These are phyloP conservation scores for Malacoraja senta DNA, from an alignment of 2,797 vertebrate genomes.

Conservation along the genomic window DNA sequence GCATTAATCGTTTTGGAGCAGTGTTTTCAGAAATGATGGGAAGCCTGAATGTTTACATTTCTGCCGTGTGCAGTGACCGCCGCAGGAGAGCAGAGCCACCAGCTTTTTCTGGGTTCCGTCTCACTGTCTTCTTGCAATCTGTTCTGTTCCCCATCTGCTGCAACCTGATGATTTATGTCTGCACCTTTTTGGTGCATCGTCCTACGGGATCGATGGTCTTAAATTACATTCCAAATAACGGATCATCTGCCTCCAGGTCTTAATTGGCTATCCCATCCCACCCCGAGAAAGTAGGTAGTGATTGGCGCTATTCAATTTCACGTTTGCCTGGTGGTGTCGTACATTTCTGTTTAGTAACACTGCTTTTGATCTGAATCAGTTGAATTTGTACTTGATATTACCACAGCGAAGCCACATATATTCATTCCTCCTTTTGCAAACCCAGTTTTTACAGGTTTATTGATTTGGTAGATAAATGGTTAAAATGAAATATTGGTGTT, in stretches of 20 bases:
- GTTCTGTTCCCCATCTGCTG: conserved; percentile 8
- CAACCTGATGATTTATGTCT: conserved; percentile 30
- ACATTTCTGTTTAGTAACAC: not conserved
- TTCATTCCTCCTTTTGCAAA: not conserved
- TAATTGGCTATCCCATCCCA: not conserved
- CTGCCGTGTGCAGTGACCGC: not conserved
- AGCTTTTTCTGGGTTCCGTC: not conserved
- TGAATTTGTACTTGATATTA: too few species aligned
- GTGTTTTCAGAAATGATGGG: not conserved
- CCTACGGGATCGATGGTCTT: not conserved
- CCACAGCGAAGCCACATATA: not conserved
- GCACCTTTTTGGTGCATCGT: not conserved
- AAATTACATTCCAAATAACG: conserved; percentile 24
- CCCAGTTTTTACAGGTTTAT: not conserved
- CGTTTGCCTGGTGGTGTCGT: not conserved
- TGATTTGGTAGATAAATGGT: not conserved
- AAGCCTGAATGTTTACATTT: conserved; percentile 9
- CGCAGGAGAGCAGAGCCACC: not conserved
- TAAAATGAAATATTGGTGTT: not conserved
- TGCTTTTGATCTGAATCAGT: not conserved
- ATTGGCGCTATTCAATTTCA: not conserved
- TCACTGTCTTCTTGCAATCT: not conserved
- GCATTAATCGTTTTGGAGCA: not conserved
- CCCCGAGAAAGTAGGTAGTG: not conserved
- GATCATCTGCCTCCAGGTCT: not conserved